phyloP scores from a whole-genome alignment of 1,140 invertebrate species.

The Cryptotermes secundus region DNA sequence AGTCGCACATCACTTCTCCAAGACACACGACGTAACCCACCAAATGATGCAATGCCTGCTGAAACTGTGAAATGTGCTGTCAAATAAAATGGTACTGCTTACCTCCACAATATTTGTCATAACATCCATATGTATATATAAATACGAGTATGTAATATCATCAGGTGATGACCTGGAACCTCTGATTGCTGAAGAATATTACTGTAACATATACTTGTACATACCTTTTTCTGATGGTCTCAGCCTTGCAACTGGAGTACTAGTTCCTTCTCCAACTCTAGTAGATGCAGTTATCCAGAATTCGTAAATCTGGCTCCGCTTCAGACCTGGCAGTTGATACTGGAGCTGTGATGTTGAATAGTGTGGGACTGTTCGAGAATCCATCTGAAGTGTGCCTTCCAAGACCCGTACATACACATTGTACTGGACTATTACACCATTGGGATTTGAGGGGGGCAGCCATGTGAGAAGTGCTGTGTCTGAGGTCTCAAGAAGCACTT shows the following conservation, averaged over 20 bases:
- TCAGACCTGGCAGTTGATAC: constrained; percentile 48
- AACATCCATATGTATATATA: too few relatives aligned
- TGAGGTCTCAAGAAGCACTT: constrained; percentile 48
- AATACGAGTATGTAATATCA: too few relatives aligned
- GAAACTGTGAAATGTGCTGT: constrained; percentile 42
- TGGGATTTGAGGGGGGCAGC: constrained; percentile 52
- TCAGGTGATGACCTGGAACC: too few relatives aligned
- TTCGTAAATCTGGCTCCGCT: constrained; percentile 47
- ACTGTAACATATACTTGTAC: background rate
- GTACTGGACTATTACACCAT: constrained; percentile 54
- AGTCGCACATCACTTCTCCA: constrained; percentile 46
- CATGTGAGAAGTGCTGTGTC: constrained; percentile 49
- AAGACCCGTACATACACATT: constrained; percentile 32
- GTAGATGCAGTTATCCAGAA: constrained; percentile 52
- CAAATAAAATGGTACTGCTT: too few relatives aligned
- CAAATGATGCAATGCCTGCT: constrained; percentile 44
- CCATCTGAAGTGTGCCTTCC: constrained; percentile 25
- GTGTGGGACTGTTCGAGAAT: constrained; percentile 41
- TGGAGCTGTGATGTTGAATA: constrained; percentile 41
- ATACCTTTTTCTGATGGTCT: constrained; percentile 20
- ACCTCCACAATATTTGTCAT: too few relatives aligned
- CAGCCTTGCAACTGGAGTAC: constrained; percentile 34
- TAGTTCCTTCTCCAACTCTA: constrained; percentile 45
- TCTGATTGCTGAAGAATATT: too few relatives aligned
- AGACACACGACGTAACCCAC: constrained; percentile 39